Conservation (phyloP, 2,113 vertebrate genomes). For the Oreocharis arfaki region DNA sequence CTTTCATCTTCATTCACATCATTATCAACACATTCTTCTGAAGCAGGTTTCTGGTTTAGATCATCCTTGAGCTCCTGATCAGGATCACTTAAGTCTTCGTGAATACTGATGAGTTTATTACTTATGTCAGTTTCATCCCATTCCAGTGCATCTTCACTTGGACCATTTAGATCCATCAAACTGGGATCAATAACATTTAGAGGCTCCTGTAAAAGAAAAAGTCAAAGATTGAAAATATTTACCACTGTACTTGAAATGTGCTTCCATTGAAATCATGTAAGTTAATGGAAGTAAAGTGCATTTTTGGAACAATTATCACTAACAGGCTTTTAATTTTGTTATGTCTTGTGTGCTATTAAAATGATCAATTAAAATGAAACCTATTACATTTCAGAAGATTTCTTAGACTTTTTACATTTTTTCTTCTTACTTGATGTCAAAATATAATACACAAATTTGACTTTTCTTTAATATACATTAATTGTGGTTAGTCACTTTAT, state of each 20-base stretch:
- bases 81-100: constrained; percentile 72
- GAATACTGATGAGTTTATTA: constrained; percentile 80
- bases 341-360: not conserved
- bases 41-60: constrained; percentile 42
- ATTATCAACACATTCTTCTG: constrained; percentile 32
- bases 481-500: not conserved
- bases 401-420: not conserved
- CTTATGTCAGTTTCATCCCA: constrained; percentile 97
- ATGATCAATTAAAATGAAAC: not conserved
- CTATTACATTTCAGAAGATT: not conserved
- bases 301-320: not conserved
- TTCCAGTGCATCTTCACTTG: constrained; percentile 88
- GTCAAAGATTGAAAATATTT: constrained; percentile 12
- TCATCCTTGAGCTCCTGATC: constrained; percentile 64
- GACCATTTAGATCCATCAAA: constrained; percentile 82
- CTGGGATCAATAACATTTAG: constrained; percentile 85
- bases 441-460: not conserved
- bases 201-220: constrained; percentile 72
- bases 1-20: constrained; percentile 50
- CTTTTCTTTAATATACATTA: not conserved
- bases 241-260: not conserved
- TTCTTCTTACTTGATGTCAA: not conserved
- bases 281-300: not conserved
- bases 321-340: constrained; percentile 39
- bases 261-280: not conserved